Conservation (phyloP, 2,113 vertebrate species). For the Dendropsophus ebraccatus region DNA sequence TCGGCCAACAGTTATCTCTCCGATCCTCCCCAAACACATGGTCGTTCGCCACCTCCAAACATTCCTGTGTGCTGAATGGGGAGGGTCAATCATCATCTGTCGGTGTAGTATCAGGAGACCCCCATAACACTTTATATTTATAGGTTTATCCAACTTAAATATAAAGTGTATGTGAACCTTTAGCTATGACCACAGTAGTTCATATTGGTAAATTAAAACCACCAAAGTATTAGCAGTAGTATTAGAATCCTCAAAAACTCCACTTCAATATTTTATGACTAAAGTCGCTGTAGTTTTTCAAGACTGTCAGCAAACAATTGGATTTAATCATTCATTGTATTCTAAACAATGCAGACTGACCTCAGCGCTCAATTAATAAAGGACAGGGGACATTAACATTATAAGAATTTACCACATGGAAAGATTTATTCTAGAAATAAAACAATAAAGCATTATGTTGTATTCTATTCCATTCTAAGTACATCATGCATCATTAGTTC, state of each 20-base stretch:
- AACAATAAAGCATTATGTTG: slow-evolving; percentile 25
- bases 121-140: too few species aligned
- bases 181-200: too few species aligned
- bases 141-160: too few species aligned
- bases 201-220: background rate
- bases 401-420: slow-evolving; percentile 29
- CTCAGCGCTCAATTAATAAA: slow-evolving; percentile 11
- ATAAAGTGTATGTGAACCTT: too few species aligned
- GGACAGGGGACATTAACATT: background rate
- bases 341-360: slow-evolving; percentile 31
- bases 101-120: too few species aligned
- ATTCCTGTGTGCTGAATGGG: too few species aligned
- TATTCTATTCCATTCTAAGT: slow-evolving; percentile 3
- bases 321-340: slow-evolving; percentile 7
- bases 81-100: too few species aligned
- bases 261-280: background rate
- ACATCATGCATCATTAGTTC: slow-evolving; percentile 14
- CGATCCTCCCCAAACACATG: too few species aligned
- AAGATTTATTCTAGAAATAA: slow-evolving; percentile 17
- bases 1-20: too few species aligned
- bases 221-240: background rate
- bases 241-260: background rate
- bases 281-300: background rate
- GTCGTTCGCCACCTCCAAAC: too few species aligned
- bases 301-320: background rate